A percentile compares a stretch with the other conserved stretches of the same genome.
phyloP scores from a whole-genome alignment of 2,113 vertebrate species.

The Prochilodus magdalenae region DNA sequence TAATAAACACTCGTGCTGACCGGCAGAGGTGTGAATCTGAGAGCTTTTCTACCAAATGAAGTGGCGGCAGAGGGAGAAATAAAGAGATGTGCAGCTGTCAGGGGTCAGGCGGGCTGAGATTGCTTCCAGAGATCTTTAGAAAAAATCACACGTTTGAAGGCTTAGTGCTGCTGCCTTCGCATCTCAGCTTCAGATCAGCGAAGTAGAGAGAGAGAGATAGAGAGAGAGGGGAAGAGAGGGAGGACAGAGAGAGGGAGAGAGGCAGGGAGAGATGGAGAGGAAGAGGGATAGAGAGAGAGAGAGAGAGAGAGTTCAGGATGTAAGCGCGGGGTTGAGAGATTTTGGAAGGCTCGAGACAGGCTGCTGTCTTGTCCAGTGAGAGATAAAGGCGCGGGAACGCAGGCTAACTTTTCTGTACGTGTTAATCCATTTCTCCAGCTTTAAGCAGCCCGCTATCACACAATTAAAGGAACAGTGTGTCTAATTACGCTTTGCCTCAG shows the following conservation, averaged over 20 bases:
- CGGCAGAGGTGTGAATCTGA: conserved; percentile 93
- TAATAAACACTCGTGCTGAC: conserved; percentile 91
- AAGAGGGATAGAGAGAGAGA: conserved; percentile 42
- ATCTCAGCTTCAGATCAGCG: conserved; percentile 96
- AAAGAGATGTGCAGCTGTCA: conserved; percentile 92
- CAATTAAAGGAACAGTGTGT: conserved; percentile 68
- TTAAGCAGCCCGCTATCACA: conserved; percentile 51
- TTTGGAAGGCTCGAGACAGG: conserved; percentile 77
- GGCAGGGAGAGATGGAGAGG: conserved; percentile 46
- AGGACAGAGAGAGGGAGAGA: conserved; percentile 73
- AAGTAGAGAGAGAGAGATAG: conserved; percentile 77
- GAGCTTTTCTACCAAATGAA: conserved; percentile 96
- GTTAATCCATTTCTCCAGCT: not conserved
- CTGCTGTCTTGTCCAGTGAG: conserved; percentile 83
- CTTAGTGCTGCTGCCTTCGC: conserved; percentile 91
- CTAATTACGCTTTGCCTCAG: conserved; percentile 58
- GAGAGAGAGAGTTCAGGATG: conserved; percentile 36
- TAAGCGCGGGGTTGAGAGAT: conserved; percentile 46
- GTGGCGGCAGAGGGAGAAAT: conserved; percentile 90
- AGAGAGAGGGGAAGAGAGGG: conserved; percentile 73
- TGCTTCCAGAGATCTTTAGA: conserved; percentile 98
- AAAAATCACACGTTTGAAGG: conserved; percentile 98
- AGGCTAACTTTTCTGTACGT: conserved; percentile 75
- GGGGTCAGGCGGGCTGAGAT: conserved; percentile 95
- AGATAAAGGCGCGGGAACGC: conserved; percentile 75